Base-by-base conservation (phyloP, 2,888 invertebrate species). In the Herminia tarsipennalis region DNA sequence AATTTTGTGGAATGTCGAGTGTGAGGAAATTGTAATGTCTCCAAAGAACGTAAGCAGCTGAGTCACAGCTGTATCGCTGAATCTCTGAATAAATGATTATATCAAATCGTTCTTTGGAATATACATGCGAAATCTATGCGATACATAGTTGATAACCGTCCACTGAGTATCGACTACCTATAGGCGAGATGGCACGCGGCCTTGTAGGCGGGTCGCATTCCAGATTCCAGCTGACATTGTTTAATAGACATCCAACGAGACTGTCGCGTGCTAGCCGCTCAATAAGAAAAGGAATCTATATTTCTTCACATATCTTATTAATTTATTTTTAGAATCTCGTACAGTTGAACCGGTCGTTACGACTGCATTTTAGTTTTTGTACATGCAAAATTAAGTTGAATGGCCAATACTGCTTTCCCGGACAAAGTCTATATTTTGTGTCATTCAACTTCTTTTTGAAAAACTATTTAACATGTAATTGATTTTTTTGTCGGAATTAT, bases 201-300 rank as follows among this genome's bases (percentile, higher is more conserved):
- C 86, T 86, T 86, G 88, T 86, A 83, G 86, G 83, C 86, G 87
- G 87, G 81, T 86, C 84, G 81, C 88, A 89, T 89, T 89, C 89
- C 88, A 78, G 76, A 82, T 77, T 81, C 83, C 85, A 81, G 79
- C 78, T 83, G 82, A 84, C 85, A 86, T 86, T 86, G 85, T 87
- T 84, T 71, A 73, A 73, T 70, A 68, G 64, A 60, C 47, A 54
- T 51, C 54, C 50, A 66, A 65, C 67, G 56, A 66, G 54, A 62
- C 52, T 56, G 66, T 70, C 66, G 68, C 65, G 56, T 66, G 66
- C 57, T 71, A 65, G 55, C 56, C 45, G 46, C 38, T 57, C 21
- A 61, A 46, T 51, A 58, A 63, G 55, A 58, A 59, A 62, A 60
- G 51, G 48, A 53, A 65, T 65, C 58, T 54, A 57, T 56, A 58